Evolutionary conservation across 2,888 invertebrate species (phyloP).

Genomic region (Margaritifera margaritifera): DNA sequence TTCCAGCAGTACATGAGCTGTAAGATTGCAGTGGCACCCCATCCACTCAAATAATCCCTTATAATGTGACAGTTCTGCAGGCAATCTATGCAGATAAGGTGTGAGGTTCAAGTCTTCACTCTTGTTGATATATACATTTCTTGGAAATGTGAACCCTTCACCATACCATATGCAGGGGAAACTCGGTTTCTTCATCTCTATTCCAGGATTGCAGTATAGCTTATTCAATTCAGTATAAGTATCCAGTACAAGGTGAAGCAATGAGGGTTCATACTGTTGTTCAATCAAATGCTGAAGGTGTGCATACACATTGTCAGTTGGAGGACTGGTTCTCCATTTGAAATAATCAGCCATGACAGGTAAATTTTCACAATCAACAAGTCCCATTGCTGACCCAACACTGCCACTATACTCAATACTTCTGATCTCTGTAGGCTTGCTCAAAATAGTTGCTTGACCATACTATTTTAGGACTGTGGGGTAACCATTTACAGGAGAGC

Average conservation of each 20-base stretch:
- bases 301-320: constrained; percentile 4
- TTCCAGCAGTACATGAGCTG: background rate
- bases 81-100: constrained; percentile 27
- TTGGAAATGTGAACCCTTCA: constrained; percentile 16
- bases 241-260: constrained; percentile 6
- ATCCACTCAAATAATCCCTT: constrained; percentile 14
- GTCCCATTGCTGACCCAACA: constrained; percentile 20
- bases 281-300: constrained; percentile 5
- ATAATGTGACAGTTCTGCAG: constrained; percentile 13
- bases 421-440: constrained; percentile 16
- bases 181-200: too few relatives aligned
- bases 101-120: constrained; percentile 15
- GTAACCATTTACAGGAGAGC: background rate
- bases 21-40: constrained; percentile 14
- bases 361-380: constrained; percentile 8
- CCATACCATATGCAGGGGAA: constrained; percentile 6
- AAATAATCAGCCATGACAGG: constrained; percentile 1
- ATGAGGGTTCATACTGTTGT: constrained; percentile 2
- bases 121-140: constrained; percentile 4
- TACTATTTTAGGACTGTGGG: constrained; percentile 14
- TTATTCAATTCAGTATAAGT: background rate
- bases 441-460: background rate
- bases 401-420: constrained; percentile 7
- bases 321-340: constrained; percentile 6
- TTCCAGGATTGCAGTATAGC: too few relatives aligned